Evolutionary conservation across 2,888 invertebrate species (phyloP), one percentile per base, ranked within the genome.

Genomic region (Platypus cylindrus): DNA sequence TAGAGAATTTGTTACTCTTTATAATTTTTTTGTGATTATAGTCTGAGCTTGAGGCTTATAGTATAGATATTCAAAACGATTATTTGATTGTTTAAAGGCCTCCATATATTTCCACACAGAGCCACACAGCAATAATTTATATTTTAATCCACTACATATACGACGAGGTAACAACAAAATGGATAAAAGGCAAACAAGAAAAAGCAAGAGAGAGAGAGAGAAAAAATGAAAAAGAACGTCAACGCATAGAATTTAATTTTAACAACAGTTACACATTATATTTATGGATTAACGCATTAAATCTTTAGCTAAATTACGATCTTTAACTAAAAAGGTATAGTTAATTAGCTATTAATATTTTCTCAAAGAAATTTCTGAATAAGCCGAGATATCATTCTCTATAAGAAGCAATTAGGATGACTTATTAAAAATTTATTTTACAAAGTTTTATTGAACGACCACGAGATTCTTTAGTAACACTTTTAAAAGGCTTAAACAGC

Each of bases 401-500:
- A 17, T 25, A 29, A 30, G 32, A 29, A 26, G 32, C 38, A 41
- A 41, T 41, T 36, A 41, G 34, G 29, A 15, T 35, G 37, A 38
- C 33, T 38, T 41, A 41, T 41, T 41, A 41, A 38, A 41, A 41
- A 38, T 41, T 41, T 41, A 41, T 40, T 31, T 34, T 23, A 23
- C 32, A 37, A 37, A 37, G 27, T 17, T 32, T 37, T 32, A 40
- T 40, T 40, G 33, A 40, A 40, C 31, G 30, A 31, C 20, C 18
- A 36, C 36, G n/a, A n/a, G n/a, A 40, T 40, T 40, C 40, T 36
- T 36, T 23, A 18, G 25, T 20, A 17, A 30, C 23, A 32, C 29
- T 25, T 20, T 13, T 11, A 31, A 24, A 30, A 29, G 22, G 22
- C 25, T 32, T 35, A 32, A 17, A 24, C 29, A 32, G 7, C 12